Evolutionary conservation across 35 echinoderm and acorn worm genomes (phyloP), one percentile per base, ranked within the genome.

Genomic region (Amphiura filiformis): DNA sequence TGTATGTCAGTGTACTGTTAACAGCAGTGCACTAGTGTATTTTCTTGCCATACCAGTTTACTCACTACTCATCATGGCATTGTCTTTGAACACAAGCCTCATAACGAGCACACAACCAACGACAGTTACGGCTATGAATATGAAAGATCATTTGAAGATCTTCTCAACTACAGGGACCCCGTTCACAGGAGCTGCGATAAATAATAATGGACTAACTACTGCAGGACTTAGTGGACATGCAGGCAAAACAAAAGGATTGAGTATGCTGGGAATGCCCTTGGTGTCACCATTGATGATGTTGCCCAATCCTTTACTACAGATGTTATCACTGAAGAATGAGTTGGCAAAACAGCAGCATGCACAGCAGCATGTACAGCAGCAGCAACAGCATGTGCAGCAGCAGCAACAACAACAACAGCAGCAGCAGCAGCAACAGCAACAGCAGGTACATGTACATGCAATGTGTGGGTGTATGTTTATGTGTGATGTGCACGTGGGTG

Each of bases 261-360:
- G 75, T 49, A 31, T 56, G 64, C 41, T 78, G 37, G 82, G 70
- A 47, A 77, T 81, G 80, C 81, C 82, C 15, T 32, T 91, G 81
- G 77, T 91, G 34, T 85, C 89, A 1, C 89, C 89, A 34, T 76
- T 91, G 1, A 78, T 91, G 89, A 83, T 83, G 65, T 44, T 85
- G 34, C 81, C 65, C 18, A 91, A 91, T 76, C 89, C 89, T 1
- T 40, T 91, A 0, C 82, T 91, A 5, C 89, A 91, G 82, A 91
- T 91, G 89, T 76, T 91, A 38, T 65, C 81, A 1, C 76, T 91
- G 38, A 91, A 91, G 75, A 91, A 91, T 56, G 89, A 91, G 39
- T 31, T 91, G 15, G 89, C 89, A 3, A 76, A 84, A 57, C 82
- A 91, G 85, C 61, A 70, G 26, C 61, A 70, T 18, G 7, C 7